phyloP scores from a whole-genome alignment of 2,797 vertebrate species.

The Malurus leucopterus region DNA sequence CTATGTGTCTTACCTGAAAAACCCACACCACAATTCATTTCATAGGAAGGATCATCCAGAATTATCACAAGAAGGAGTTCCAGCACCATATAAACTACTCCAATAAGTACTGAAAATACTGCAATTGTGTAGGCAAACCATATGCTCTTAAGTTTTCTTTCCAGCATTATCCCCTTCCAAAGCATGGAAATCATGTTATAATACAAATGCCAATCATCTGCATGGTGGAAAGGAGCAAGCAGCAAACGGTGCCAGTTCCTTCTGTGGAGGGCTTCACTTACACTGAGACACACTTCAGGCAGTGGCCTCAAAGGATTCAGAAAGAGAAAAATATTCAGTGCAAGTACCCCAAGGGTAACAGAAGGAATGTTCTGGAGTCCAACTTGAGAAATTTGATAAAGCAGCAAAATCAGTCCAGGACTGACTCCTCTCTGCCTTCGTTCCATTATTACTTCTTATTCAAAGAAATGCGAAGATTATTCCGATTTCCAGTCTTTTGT shows the following conservation, averaged over 20 bases:
- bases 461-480: not conserved
- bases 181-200: constrained; percentile 95
- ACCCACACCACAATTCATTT: constrained; percentile 83
- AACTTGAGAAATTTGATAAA: constrained; percentile 83
- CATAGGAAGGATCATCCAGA: constrained; percentile 77
- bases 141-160: constrained; percentile 79
- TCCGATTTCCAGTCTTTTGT: not conserved
- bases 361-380: constrained; percentile 88
- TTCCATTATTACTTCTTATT: constrained; percentile 70
- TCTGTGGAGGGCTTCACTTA: constrained; percentile 75
- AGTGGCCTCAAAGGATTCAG: constrained; percentile 79
- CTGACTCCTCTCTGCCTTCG: constrained; percentile 72
- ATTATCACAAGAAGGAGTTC: constrained; percentile 74
- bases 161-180: constrained; percentile 88
- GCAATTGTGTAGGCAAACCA: constrained; percentile 86
- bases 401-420: constrained; percentile 82
- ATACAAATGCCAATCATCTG: constrained; percentile 90
- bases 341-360: constrained; percentile 85
- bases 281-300: constrained; percentile 83
- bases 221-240: constrained; percentile 88
- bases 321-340: constrained; percentile 85
- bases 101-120: constrained; percentile 86
- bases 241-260: constrained; percentile 86
- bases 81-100: constrained; percentile 85
- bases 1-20: constrained; percentile 85